Base-by-base conservation (phyloP, 2,797 vertebrate species). In the Pteronotus mesoamericanus region DNA sequence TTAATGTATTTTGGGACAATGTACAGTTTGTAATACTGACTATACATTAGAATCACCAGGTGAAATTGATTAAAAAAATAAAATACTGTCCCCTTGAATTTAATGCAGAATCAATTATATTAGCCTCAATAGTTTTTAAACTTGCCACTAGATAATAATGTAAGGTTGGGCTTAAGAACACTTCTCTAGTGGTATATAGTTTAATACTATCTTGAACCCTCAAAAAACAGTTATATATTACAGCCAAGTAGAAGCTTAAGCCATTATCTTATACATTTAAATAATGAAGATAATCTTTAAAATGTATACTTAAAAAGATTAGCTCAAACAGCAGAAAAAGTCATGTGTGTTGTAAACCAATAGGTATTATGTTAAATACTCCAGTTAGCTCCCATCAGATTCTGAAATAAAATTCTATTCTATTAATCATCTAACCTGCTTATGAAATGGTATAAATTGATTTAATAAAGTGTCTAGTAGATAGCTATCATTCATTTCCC, bases 331-430 rank as follows among this genome's bases (percentile, higher is more conserved):
- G 2, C 37, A 61, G 6, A 44, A 78, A 78, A 83, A 44, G 0
- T 89, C 24, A 42, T 59, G 34, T 29, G 24, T 48, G 3, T 89
- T 39, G 29, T 91, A 37, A 72, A 82, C 4, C 8, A 14, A 2
- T 71, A 39, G 11, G 7, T 55, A 53, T 69, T 51, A 61, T 57
- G 26, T 39, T 34, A 90, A 16, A 5, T 55, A 78, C 89, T 32
- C 15, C n/a, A 93, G 44, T 4, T 75, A 3, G 12, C 48, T 92
- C 19, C 59, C 15, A 68, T 48, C n/a, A 74, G 19, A 83, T 83
- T 86, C 34, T 94, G 26, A 96, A 95, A 89, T 91, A 69, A 78
- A 84, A 85, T 78, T 83, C 4, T 3, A 57, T 32, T 75, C 39
- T 64, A 44, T 78, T 79, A 95, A 87, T 55, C 14, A 74, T 51